Evolutionary conservation across 2,113 vertebrate species (phyloP).

Genomic region (Aegotheles bennettii): DNA sequence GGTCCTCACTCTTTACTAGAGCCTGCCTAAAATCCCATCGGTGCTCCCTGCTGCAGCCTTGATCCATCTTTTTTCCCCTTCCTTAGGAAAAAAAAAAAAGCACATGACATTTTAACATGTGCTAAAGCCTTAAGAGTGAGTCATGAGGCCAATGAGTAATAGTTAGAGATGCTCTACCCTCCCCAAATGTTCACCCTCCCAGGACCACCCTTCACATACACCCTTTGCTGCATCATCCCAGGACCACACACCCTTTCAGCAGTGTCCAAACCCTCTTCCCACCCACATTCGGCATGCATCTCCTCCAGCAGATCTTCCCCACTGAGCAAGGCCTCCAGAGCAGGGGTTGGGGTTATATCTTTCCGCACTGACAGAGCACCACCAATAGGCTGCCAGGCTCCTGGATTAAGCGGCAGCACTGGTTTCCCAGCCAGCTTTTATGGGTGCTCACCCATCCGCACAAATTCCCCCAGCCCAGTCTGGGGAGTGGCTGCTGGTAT

Average conservation of each 20-base stretch:
- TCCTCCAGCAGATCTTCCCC: background rate
- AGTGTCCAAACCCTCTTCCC: background rate
- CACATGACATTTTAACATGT: background rate
- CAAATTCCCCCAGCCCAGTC: conserved; percentile 74
- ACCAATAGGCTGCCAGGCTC: background rate
- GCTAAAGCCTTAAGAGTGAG: background rate
- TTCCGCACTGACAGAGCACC: background rate
- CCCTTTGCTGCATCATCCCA: background rate
- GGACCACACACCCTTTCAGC: background rate
- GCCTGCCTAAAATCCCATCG: background rate
- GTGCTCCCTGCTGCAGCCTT: background rate
- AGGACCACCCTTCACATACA: background rate
- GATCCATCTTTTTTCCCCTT: background rate
- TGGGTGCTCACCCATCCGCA: conserved; percentile 77
- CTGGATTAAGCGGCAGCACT: conserved; percentile 6
- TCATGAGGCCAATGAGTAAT: background rate
- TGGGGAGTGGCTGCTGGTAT: conserved; percentile 52
- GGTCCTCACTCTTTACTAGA: background rate
- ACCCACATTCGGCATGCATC: fast-evolving
- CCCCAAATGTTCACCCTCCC: background rate
- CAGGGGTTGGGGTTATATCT: background rate
- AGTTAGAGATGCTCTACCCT: background rate
- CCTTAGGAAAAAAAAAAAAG: background rate
- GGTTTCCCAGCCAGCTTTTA: conserved; percentile 71
- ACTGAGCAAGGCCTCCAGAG: fast-evolving